Percentiles rank a stretch among this genome's conserved stretches.
Conservation (phyloP, 1,140 invertebrate species). For the Psix sp. region DNA sequence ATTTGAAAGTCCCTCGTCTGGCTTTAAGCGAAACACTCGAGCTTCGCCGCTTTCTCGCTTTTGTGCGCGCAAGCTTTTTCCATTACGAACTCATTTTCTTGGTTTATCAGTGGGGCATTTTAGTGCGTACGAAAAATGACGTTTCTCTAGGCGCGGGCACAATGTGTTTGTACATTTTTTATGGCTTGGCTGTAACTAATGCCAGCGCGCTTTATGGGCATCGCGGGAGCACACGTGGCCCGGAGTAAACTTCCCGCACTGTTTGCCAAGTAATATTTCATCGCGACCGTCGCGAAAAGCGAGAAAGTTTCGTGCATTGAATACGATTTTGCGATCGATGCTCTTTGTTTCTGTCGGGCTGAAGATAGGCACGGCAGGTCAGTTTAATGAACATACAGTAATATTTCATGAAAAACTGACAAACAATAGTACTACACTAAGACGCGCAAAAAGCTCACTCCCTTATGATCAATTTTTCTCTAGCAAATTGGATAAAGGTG, state of each 20-base stretch:
- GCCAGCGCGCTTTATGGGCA: conserved; percentile 41
- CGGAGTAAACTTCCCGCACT: conserved; percentile 34
- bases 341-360: conserved; percentile 10
- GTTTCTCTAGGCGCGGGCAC: conserved; percentile 6
- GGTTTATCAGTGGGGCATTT: conserved; percentile 16
- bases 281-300: conserved; percentile 25
- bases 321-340: conserved; percentile 30
- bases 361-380: not conserved
- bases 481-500: too few species aligned
- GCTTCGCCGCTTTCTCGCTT: conserved; percentile 1
- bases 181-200: conserved; percentile 43
- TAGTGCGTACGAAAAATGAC: conserved; percentile 33
- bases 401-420: conserved; percentile 18
- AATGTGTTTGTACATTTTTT: conserved; percentile 53
- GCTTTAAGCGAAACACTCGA: conserved; percentile 13
- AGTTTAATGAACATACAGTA: conserved; percentile 32
- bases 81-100: conserved; percentile 16
- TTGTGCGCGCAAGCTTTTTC: conserved; percentile 17
- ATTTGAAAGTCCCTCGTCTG: conserved; percentile 26
- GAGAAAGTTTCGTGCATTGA: conserved; percentile 28
- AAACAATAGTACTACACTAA: not conserved
- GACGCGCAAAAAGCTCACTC: not conserved
- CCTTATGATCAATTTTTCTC: not conserved
- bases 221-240: conserved; percentile 34
- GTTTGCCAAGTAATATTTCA: conserved; percentile 51